phyloP scores from a whole-genome alignment of 2,888 invertebrate genomes.

The Caprella mutica region DNA sequence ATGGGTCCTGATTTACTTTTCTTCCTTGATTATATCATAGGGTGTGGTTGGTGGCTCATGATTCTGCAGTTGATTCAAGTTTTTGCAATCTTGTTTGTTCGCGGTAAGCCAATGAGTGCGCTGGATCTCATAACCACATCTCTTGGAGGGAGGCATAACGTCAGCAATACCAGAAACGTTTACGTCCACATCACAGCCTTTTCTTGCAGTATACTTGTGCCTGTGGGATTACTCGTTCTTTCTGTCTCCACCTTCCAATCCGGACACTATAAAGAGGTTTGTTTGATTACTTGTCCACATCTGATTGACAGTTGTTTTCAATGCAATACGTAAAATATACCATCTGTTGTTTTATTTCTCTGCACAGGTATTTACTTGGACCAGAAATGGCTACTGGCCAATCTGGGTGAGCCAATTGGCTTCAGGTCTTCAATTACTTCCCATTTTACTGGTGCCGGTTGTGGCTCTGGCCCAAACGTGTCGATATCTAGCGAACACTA shows the following conservation, averaged over 20 bases:
- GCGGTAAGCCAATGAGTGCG: conserved; percentile 74
- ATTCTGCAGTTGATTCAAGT: conserved; percentile 54
- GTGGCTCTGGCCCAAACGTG: conserved; percentile 54
- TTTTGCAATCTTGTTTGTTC: conserved; percentile 70
- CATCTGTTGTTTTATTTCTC: neutral
- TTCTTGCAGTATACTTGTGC: conserved; percentile 76
- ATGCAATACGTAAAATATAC: neutral
- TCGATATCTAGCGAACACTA: conserved; percentile 63
- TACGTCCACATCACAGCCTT: conserved; percentile 48
- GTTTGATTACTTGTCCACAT: neutral
- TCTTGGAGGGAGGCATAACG: conserved; percentile 44
- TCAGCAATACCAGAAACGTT: conserved; percentile 41
- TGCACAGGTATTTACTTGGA: conserved; percentile 28
- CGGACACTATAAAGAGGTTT: conserved; percentile 45
- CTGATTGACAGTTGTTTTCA: neutral
- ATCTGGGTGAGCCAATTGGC: conserved; percentile 68
- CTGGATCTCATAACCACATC: conserved; percentile 52
- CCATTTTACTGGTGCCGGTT: conserved; percentile 60
- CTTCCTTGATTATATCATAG: conserved; percentile 70
- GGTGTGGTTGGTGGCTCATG: conserved; percentile 78
- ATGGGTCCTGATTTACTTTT: conserved; percentile 72
- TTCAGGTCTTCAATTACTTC: conserved; percentile 61
- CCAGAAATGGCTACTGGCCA: conserved; percentile 56
- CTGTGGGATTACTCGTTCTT: conserved; percentile 64
- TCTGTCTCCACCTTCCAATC: conserved; percentile 60